Percentiles rank a stretch among this genome's conserved stretches.
Evolutionary conservation across 2,888 invertebrate species (phyloP).

Genomic region (Drosophila subquinaria): DNA sequence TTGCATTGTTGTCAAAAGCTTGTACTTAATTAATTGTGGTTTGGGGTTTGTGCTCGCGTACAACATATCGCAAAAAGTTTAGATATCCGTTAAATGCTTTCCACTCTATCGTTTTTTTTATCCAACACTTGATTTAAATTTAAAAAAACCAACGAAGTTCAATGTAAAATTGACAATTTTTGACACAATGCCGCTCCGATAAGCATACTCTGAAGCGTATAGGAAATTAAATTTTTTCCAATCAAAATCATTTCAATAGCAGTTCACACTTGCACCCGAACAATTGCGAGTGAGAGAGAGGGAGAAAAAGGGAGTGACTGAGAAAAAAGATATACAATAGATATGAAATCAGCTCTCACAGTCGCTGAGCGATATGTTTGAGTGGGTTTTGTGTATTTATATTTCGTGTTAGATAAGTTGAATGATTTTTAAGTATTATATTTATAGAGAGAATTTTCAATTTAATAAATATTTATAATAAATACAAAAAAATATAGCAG

Average conservation of each 20-base stretch:
- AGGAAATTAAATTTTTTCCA: conserved; percentile 84
- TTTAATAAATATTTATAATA: neutral
- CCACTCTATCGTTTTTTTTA: conserved; percentile 21
- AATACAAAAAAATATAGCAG: neutral
- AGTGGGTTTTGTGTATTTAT: conserved; percentile 41
- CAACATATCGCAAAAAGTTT: conserved; percentile 63
- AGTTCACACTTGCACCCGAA: conserved; percentile 52
- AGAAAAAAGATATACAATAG: neutral
- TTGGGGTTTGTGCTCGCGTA: conserved; percentile 55
- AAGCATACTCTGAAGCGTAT: conserved; percentile 80
- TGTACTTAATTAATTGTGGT: conserved; percentile 81
- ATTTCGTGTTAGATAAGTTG: conserved; percentile 46
- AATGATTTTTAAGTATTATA: conserved; percentile 3
- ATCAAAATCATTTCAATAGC: conserved; percentile 83
- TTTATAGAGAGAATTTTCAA: neutral
- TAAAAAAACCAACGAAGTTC: conserved; percentile 42
- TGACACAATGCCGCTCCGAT: conserved; percentile 71
- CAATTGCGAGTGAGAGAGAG: conserved; percentile 2
- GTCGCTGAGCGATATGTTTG: conserved; percentile 16
- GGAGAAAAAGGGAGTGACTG: neutral
- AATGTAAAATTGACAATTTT: conserved; percentile 62
- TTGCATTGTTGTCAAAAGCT: conserved; percentile 62
- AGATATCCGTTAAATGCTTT: conserved; percentile 66
- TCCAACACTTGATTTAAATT: conserved; percentile 69
- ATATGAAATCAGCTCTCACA: conserved; percentile 38